phyloP scores from a whole-genome alignment of 2,797 vertebrate genomes.

The Cheracebus regulus region DNA sequence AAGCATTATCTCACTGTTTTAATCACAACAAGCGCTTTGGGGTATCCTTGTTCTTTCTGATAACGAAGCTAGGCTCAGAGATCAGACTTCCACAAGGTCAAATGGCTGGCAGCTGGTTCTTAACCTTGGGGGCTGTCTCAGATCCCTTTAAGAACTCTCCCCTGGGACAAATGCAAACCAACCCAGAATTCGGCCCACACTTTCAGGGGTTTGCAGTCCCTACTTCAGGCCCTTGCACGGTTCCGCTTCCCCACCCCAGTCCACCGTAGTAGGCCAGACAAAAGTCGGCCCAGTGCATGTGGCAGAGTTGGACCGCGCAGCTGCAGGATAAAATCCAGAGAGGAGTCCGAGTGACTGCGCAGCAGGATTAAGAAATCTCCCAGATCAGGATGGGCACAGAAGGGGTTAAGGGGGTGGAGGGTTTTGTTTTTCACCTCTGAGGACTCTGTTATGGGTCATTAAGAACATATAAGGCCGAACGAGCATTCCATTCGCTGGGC shows the following conservation, averaged over 20 bases:
- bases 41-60: neutral
- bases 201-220: neutral
- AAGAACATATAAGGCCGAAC: constrained; percentile 56
- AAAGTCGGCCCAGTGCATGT: neutral
- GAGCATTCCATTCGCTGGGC: constrained; percentile 56
- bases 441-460: constrained; percentile 67
- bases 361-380: neutral
- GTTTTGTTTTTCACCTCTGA: constrained; percentile 69
- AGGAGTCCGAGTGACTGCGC: neutral
- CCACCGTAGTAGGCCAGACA: neutral
- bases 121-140: neutral
- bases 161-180: neutral
- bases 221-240: neutral
- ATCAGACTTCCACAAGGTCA: neutral
- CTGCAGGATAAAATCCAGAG: neutral
- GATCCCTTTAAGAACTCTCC: neutral
- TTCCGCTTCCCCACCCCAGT: neutral
- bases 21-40: constrained; percentile 47
- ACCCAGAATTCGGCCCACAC: neutral
- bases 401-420: constrained; percentile 60
- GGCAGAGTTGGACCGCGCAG: neutral
- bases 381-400: neutral
- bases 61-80: constrained; percentile 37
- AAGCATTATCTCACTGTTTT: constrained; percentile 69
- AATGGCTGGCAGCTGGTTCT: neutral